These are phyloP conservation scores for Hybognathus amarus DNA, from an alignment of 2,797 vertebrate species.

Conservation along the genomic window DNA sequence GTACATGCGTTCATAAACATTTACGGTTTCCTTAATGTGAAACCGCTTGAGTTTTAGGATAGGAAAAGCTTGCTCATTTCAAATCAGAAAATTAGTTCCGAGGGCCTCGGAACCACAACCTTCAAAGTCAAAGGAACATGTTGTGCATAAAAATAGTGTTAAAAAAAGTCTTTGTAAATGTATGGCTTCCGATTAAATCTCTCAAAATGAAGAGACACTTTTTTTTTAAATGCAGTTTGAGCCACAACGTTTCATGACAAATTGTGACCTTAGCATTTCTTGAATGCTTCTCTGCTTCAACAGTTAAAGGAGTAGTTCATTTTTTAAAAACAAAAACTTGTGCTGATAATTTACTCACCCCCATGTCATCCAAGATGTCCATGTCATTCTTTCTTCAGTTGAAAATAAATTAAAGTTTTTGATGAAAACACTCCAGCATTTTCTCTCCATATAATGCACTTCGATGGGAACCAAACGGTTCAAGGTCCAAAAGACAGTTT, in stretches of 20 bases:
- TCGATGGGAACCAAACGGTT: too few relatives aligned
- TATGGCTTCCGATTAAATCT: slow-evolving; percentile 13
- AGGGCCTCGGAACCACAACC: slow-evolving; percentile 8
- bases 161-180: slow-evolving; percentile 9
- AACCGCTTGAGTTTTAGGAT: slow-evolving; percentile 27
- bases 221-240: not conserved
- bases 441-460: too few relatives aligned
- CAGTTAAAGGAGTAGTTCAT: not conserved
- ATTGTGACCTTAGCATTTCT: not conserved
- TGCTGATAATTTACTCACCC: too few relatives aligned
- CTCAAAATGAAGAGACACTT: not conserved
- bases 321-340: too few relatives aligned
- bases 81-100: slow-evolving; percentile 15
- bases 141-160: slow-evolving; percentile 7
- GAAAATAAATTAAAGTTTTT: too few relatives aligned
- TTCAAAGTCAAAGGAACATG: slow-evolving; percentile 18
- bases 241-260: not conserved
- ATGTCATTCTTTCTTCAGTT: too few relatives aligned
- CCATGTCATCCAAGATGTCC: too few relatives aligned
- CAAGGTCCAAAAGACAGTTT: too few relatives aligned
- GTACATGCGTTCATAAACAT: slow-evolving; percentile 22
- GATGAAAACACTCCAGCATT: too few relatives aligned
- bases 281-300: not conserved
- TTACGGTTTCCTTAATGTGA: slow-evolving; percentile 25
- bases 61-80: slow-evolving; percentile 31